Evolutionary conservation across 2,113 vertebrate genomes (phyloP).

Genomic region (Elaphurus davidianus): DNA sequence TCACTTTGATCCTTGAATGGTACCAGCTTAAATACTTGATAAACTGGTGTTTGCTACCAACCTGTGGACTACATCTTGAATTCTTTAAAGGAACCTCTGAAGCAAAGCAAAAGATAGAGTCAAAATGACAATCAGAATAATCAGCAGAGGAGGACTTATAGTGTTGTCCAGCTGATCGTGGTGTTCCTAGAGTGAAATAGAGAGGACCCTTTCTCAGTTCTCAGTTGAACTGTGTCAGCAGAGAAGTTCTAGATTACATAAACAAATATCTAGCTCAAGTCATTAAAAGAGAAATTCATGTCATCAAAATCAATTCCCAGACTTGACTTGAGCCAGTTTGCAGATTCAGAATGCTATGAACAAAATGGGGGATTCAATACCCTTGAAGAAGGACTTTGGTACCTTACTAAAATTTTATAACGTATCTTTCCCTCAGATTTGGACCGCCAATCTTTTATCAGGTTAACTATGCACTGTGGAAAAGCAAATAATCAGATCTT

Average conservation of each 20-base stretch:
- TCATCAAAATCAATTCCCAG: background rate
- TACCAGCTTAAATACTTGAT: too few relatives aligned
- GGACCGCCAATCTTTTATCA: background rate
- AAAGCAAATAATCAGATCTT: background rate
- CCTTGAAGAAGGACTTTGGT: background rate
- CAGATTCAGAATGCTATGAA: background rate
- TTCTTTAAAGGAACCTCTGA: too few relatives aligned
- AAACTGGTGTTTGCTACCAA: too few relatives aligned
- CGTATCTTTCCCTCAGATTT: background rate
- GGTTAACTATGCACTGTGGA: background rate
- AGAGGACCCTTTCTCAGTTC: background rate
- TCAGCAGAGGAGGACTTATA: background rate
- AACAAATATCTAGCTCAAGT: background rate
- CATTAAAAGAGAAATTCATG: background rate
- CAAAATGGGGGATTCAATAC: background rate
- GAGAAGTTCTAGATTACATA: background rate
- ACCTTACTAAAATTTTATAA: background rate
- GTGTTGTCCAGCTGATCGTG: background rate
- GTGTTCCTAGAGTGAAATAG: background rate
- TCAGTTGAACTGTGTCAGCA: background rate
- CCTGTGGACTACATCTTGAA: too few relatives aligned
- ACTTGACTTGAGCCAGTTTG: background rate
- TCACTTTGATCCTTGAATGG: too few relatives aligned
- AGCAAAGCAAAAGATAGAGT: background rate
- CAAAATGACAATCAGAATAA: background rate